Evolutionary conservation across 1,140 invertebrate species (phyloP).

Genomic region (Drosophila jambulina): DNA sequence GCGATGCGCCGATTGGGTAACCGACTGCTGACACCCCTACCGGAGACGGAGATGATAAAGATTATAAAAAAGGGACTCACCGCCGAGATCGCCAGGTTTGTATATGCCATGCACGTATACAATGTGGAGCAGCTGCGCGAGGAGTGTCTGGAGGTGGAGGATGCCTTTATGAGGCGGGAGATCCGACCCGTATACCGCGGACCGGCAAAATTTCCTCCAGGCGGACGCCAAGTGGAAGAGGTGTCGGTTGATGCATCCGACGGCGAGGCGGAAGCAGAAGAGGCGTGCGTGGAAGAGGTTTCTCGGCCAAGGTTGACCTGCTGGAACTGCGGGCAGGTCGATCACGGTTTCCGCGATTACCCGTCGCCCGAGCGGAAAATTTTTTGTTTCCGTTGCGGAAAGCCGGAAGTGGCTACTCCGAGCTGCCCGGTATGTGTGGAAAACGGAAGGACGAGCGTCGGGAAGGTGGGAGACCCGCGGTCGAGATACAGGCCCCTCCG

Average conservation of each 20-base stretch:
- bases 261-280: not conserved
- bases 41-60: not conserved
- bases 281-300: not conserved
- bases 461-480: no score
- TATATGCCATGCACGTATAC: not conserved
- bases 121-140: not conserved
- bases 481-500: no score
- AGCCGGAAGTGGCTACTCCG: not conserved
- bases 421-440: not conserved
- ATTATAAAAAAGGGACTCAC: not conserved
- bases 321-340: not conserved
- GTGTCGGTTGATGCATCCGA: not conserved
- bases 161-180: not conserved
- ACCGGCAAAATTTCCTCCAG: not conserved
- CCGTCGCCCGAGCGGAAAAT: not conserved
- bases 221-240: not conserved
- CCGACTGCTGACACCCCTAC: not conserved
- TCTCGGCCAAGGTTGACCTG: no score
- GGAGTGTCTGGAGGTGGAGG: not conserved
- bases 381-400: not conserved
- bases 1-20: rapidly evolving
- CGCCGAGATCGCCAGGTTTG: not conserved
- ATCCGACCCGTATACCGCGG: not conserved
- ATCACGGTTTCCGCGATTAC: not conserved
- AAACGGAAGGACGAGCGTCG: not conserved